Evolutionary conservation across 2,888 invertebrate genomes (phyloP).

Genomic region (Agrotis exclamationis): DNA sequence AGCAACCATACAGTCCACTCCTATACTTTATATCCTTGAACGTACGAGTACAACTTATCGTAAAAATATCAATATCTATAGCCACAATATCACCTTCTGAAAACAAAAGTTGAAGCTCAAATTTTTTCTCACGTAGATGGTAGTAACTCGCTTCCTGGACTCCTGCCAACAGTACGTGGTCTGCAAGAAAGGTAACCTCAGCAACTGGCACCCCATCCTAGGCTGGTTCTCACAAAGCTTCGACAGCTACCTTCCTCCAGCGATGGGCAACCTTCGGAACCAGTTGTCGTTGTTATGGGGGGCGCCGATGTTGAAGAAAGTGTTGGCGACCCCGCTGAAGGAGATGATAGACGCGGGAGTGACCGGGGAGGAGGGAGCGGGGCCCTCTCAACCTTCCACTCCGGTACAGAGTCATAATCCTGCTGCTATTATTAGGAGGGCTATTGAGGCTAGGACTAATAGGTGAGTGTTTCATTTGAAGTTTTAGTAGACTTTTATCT

Average conservation of each 20-base stretch:
- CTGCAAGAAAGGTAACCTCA: conserved; percentile 96
- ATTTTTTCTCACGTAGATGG: conserved; percentile 91
- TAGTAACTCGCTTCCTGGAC: conserved; percentile 96
- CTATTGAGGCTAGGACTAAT: conserved; percentile 89
- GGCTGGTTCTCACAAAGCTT: conserved; percentile 97
- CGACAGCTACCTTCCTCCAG: conserved; percentile 93
- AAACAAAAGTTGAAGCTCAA: neutral
- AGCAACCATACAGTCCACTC: no score
- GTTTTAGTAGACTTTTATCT: no score
- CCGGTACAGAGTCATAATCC: conserved; percentile 85
- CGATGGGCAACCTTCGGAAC: conserved; percentile 92
- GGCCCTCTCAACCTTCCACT: conserved; percentile 90
- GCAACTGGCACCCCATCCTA: conserved; percentile 99
- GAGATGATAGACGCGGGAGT: conserved; percentile 90
- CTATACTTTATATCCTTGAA: no score
- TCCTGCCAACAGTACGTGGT: conserved; percentile 98
- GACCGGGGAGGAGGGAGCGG: conserved; percentile 85
- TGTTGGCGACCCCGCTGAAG: conserved; percentile 85
- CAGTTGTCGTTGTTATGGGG: conserved; percentile 95
- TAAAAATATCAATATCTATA: neutral
- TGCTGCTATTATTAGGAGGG: conserved; percentile 86
- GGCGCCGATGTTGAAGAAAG: conserved; percentile 82
- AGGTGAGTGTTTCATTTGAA: conserved; percentile 78
- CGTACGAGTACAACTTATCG: neutral
- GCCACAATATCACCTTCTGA: neutral